A percentile compares a stretch with the other conserved stretches of the same genome.
Conservation (phyloP, 2,888 invertebrate species). For the Caenorhabditis sp. region DNA sequence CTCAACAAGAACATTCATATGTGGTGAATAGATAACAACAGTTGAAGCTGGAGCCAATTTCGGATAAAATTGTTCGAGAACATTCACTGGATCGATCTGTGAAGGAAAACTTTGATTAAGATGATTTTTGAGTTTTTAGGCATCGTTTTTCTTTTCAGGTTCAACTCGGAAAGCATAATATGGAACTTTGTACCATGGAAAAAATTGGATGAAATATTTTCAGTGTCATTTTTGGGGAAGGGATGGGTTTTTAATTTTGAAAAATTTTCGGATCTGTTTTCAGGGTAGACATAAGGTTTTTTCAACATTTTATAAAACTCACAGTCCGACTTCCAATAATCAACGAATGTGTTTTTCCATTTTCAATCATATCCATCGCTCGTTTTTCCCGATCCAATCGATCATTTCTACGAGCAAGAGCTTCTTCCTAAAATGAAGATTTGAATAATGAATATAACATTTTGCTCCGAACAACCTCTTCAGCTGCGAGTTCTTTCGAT, state of each 20-base stretch:
- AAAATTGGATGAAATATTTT: too few species aligned
- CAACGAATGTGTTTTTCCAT: conserved; percentile 35
- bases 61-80: conserved; percentile 47
- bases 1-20: conserved; percentile 77
- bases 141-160: too few species aligned
- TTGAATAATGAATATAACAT: conserved; percentile 1
- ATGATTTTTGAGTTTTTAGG: too few species aligned
- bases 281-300: not conserved
- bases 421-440: conserved; percentile 33
- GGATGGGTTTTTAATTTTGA: not conserved
- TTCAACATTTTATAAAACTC: not conserved
- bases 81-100: conserved; percentile 48
- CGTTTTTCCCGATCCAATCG: conserved; percentile 43
- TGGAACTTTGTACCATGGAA: too few species aligned
- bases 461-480: not conserved
- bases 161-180: too few species aligned
- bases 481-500: not conserved
- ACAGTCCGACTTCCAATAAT: conserved; percentile 43
- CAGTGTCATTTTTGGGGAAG: too few species aligned
- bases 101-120: conserved; percentile 4
- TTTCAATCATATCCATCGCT: conserved; percentile 41
- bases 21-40: conserved; percentile 58
- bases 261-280: too few species aligned
- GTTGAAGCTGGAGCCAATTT: conserved; percentile 52
- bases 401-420: conserved; percentile 32